phyloP scores from a whole-genome alignment of 2,888 invertebrate genomes.

The Ethmia dodecea region DNA sequence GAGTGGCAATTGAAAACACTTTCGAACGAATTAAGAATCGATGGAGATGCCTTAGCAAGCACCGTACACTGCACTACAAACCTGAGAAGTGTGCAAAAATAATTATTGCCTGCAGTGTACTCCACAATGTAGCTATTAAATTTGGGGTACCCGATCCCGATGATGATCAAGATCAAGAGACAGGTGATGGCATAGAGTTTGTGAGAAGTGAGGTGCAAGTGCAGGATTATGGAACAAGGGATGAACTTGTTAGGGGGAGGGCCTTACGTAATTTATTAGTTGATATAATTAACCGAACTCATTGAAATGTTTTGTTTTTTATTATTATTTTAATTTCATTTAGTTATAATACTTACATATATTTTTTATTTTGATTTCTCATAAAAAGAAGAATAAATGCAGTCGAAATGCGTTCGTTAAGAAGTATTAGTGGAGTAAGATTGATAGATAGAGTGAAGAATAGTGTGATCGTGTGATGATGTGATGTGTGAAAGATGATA shows the following conservation, averaged over 20 bases:
- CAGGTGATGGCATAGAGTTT: not conserved
- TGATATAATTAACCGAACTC: not conserved
- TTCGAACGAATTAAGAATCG: constrained; percentile 23
- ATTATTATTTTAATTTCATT: too few species aligned
- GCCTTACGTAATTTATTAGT: not conserved
- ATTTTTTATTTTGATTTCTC: too few species aligned
- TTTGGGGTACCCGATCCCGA: constrained; percentile 9
- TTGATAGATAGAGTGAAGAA: too few species aligned
- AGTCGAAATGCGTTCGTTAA: too few species aligned
- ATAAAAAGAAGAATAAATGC: too few species aligned
- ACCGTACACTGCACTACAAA: constrained; percentile 22
- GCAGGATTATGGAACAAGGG: not conserved
- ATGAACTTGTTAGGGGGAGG: not conserved
- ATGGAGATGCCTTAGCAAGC: constrained; percentile 25
- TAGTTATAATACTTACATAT: too few species aligned
- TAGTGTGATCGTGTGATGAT: too few species aligned
- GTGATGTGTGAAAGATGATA: too few species aligned
- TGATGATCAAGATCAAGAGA: not conserved
- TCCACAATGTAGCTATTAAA: constrained; percentile 22
- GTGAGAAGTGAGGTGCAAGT: not conserved
- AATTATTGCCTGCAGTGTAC: constrained; percentile 24
- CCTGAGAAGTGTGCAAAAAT: constrained; percentile 24
- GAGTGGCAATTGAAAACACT: constrained; percentile 22
- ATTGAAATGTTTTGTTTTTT: too few species aligned
- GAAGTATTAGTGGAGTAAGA: too few species aligned